A percentile compares a stretch with the other conserved stretches of the same genome.
Conservation (phyloP, 2,797 vertebrate genomes). For the Oreonectes daqikongensis region DNA sequence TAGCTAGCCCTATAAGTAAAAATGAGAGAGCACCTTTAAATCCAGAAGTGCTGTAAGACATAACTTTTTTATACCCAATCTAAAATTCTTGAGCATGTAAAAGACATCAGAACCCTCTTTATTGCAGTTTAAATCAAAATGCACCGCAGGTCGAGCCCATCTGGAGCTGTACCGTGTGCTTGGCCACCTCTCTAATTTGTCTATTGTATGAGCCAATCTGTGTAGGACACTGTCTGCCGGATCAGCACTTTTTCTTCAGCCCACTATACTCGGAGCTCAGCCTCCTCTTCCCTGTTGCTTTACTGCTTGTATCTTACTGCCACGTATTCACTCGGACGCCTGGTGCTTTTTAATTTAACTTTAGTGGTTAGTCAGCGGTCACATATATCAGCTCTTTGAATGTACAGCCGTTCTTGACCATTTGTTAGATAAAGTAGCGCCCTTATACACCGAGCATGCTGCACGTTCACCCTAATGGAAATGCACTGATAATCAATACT, state of each 20-base stretch:
- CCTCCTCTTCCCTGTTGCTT: background rate
- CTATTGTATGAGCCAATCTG: constrained; percentile 52
- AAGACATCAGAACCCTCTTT: constrained; percentile 4
- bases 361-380: constrained; percentile 58
- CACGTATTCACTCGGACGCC: constrained; percentile 51
- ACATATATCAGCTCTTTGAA: constrained; percentile 55
- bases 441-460: constrained; percentile 36
- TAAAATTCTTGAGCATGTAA: background rate
- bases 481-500: constrained; percentile 70
- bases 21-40: too few species aligned
- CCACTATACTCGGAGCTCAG: constrained; percentile 6
- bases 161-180: constrained; percentile 13
- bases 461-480: constrained; percentile 70
- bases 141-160: constrained; percentile 19
- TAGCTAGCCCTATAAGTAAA: background rate
- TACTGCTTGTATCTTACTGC: background rate
- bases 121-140: constrained; percentile 28
- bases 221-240: constrained; percentile 58
- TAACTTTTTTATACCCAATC: background rate
- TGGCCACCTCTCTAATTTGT: constrained; percentile 46
- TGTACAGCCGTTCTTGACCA: constrained; percentile 16
- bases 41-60: background rate
- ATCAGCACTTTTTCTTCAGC: constrained; percentile 63
- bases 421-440: constrained; percentile 52
- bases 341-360: constrained; percentile 55